Conservation (phyloP, 2,113 vertebrate genomes). For the Perognathus longimembris region DNA sequence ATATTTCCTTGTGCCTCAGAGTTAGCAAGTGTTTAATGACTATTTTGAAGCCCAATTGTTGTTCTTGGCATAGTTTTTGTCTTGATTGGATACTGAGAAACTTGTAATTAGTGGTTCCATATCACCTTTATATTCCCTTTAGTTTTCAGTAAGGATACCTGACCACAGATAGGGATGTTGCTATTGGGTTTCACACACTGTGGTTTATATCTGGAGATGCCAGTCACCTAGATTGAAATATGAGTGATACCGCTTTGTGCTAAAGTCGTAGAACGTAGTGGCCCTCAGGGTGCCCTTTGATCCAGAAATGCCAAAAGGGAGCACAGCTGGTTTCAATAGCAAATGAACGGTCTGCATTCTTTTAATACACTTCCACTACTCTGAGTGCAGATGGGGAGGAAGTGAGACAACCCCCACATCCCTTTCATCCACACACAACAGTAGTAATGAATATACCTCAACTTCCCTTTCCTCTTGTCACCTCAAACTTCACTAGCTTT, state of each 20-base stretch:
- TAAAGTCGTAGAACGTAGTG: neutral
- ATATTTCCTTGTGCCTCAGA: neutral
- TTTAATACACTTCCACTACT: slow-evolving; percentile 17
- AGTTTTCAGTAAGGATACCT: neutral
- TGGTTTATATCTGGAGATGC: neutral
- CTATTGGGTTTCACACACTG: neutral
- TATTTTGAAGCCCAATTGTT: neutral
- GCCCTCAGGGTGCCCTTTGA: neutral
- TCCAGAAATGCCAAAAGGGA: slow-evolving; percentile 14
- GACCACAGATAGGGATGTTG: neutral
- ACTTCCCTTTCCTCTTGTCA: slow-evolving; percentile 52
- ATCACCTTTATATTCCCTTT: neutral
- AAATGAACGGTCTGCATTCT: slow-evolving; percentile 34
- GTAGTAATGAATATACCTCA: slow-evolving; percentile 48
- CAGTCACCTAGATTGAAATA: neutral
- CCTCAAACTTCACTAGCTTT: slow-evolving; percentile 23
- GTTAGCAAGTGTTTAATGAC: slow-evolving; percentile 11
- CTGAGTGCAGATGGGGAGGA: slow-evolving; percentile 45
- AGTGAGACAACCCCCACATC: slow-evolving; percentile 57
- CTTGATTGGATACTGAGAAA: neutral
- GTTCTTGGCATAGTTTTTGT: slow-evolving; percentile 11
- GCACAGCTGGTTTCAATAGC: slow-evolving; percentile 31
- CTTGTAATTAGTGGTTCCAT: neutral
- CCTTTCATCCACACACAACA: neutral
- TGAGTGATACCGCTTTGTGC: neutral